Evolutionary conservation across 2,888 invertebrate species (phyloP).

Genomic region (Metalampra italica): DNA sequence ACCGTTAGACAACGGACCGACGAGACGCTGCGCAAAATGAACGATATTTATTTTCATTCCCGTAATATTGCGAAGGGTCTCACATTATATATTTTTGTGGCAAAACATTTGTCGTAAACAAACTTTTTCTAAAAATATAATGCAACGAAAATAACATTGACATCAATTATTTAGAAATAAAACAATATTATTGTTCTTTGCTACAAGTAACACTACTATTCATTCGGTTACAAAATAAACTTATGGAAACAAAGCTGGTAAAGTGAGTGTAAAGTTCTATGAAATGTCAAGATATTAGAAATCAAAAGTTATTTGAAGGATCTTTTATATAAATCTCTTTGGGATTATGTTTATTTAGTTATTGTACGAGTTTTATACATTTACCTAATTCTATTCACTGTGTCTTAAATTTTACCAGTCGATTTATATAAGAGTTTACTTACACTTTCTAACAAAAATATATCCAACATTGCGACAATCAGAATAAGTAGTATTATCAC

Average conservation of each 20-base stretch:
- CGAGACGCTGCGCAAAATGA: conserved; percentile 4
- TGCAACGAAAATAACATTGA: too few relatives aligned
- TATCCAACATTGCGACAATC: conserved; percentile 43
- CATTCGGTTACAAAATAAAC: too few relatives aligned
- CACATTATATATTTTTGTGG: background rate
- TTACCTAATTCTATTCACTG: background rate
- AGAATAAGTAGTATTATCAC: conserved; percentile 43
- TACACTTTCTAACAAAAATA: conserved; percentile 1
- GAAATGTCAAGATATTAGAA: background rate
- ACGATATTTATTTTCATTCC: conserved; percentile 12
- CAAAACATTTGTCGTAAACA: background rate
- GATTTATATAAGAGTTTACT: background rate
- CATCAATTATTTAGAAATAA: too few relatives aligned
- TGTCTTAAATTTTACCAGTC: background rate
- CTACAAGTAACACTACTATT: too few relatives aligned
- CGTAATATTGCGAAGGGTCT: conserved; percentile 6
- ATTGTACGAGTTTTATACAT: conserved; percentile 14
- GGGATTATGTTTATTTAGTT: conserved; percentile 6
- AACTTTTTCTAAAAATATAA: background rate
- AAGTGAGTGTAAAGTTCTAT: too few relatives aligned
- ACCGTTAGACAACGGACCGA: background rate
- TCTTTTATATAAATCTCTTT: conserved; percentile 19
- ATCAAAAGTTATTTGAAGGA: conserved; percentile 8
- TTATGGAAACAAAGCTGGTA: too few relatives aligned
- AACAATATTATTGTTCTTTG: too few relatives aligned